Conservation (phyloP, 2,888 invertebrate genomes). For the Alviniconcha strummeri region DNA sequence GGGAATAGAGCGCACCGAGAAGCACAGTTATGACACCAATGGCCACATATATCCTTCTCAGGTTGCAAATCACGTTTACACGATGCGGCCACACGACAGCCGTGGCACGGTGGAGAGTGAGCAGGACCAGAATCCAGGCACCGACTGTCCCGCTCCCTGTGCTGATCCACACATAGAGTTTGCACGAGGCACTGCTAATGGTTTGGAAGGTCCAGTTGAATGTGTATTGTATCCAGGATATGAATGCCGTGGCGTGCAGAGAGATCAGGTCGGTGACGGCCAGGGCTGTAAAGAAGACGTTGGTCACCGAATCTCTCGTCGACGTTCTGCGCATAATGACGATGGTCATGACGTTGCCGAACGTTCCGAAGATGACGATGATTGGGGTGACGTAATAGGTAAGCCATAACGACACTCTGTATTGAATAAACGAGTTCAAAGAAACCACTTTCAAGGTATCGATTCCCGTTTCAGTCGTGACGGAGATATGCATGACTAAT, state of each 20-base stretch:
- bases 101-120: slow-evolving; percentile 13
- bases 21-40: background rate
- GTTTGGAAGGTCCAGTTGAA: background rate
- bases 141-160: background rate
- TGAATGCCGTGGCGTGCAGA: background rate
- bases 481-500: no score
- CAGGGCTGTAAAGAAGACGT: slow-evolving; percentile 6
- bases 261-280: background rate
- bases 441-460: no score
- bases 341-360: slow-evolving; percentile 15
- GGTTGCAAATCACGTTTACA: slow-evolving; percentile 13
- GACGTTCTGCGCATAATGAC: background rate
- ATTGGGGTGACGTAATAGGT: background rate
- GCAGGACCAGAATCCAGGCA: slow-evolving; percentile 9
- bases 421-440: no score
- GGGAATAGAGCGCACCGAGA: background rate
- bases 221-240: background rate
- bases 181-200: background rate
- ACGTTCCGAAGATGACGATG: background rate
- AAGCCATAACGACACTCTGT: no score
- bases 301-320: background rate
- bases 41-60: background rate
- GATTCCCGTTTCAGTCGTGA: no score
- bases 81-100: slow-evolving; percentile 27
- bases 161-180: background rate